Base-by-base conservation (phyloP, 2,113 vertebrate genomes). In the Calypte anna region DNA sequence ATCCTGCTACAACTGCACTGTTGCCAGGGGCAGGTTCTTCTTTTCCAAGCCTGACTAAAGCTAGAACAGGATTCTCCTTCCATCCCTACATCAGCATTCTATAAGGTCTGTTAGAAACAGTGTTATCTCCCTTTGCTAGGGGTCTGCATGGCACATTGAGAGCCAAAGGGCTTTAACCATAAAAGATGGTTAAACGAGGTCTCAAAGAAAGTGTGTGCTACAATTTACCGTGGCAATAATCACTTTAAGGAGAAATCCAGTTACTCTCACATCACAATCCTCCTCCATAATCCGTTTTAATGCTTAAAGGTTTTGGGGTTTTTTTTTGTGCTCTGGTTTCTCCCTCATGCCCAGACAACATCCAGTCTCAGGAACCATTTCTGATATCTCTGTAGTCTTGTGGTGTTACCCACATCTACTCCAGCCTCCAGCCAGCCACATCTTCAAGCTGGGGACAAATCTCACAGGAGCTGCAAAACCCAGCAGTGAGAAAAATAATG, bases 11-110 rank as follows among this genome's bases (percentile, higher is more conserved):
- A 21, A 30, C 3, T 44, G 15, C 31, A 16, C 17, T 36, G 58
- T 21, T 58, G 38, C 40, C 25, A 50, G 30, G 14, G 22, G 12
- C 30, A 79, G 40, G 48, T 79, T 31, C 55, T 8, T 3, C 10
- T 55, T 57, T 44, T 50, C 14, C 31, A 30, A 30, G 20, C 17
- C 51, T 30, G 43, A 30, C 68, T 31, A n/a, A 57, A 5, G 23
- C 57, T 36, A 7, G 6, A 82, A 22, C 25, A 43, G 21, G 19
- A 30, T 58, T 27, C 8, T 14, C 74, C 9, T 46, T 67, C 33
- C 27, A 20, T 20, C 43, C 3, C 1, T 0, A 18, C 2, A 0
- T 31, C n/a, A 55, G 23, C 16, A 61, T 23, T 55, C 27, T 14
- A 25, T 44, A 66, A 62, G 19, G 51, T 66, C 51, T 24, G 51